Evolutionary conservation across 2,888 invertebrate species (phyloP).

Genomic region (Hyposoter dolosus): DNA sequence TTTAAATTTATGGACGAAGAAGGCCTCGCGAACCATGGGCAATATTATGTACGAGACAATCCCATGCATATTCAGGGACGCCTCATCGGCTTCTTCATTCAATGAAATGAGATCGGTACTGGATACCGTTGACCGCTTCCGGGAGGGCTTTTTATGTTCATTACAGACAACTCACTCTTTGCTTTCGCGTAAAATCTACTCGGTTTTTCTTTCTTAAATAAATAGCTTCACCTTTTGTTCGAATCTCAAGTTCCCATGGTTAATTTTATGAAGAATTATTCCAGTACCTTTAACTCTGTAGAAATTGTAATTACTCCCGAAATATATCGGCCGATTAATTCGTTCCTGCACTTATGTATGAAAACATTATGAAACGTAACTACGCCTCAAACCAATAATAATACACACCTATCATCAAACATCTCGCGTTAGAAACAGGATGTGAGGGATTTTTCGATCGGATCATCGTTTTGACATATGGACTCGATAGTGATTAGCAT

Average conservation of each 20-base stretch:
- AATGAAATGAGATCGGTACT: slow-evolving; percentile 42
- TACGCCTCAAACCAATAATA: background rate
- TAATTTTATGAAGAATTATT: background rate
- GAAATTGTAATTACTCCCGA: background rate
- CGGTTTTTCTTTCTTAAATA: background rate
- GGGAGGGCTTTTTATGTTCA: slow-evolving; percentile 21
- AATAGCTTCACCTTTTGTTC: slow-evolving; percentile 3
- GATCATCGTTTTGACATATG: slow-evolving; percentile 23
- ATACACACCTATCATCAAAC: slow-evolving; percentile 2
- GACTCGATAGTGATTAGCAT: slow-evolving; percentile 29
- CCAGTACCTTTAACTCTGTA: background rate
- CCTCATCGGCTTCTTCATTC: slow-evolving; percentile 37
- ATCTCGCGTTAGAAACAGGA: slow-evolving; percentile 35
- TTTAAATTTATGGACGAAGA: slow-evolving; percentile 23
- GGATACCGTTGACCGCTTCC: slow-evolving; percentile 51
- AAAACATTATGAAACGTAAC: background rate
- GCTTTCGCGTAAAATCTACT: slow-evolving; percentile 8
- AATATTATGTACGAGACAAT: slow-evolving; percentile 44
- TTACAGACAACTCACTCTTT: slow-evolving; percentile 31
- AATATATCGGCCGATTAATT: background rate
- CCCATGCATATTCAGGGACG: slow-evolving; percentile 46
- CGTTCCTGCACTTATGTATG: background rate
- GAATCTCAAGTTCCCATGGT: slow-evolving; percentile 2
- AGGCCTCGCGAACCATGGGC: slow-evolving; percentile 42
- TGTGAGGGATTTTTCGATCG: slow-evolving; percentile 32